phyloP scores from a whole-genome alignment of 1,140 invertebrate species.

The Euura saliciscinereae region DNA sequence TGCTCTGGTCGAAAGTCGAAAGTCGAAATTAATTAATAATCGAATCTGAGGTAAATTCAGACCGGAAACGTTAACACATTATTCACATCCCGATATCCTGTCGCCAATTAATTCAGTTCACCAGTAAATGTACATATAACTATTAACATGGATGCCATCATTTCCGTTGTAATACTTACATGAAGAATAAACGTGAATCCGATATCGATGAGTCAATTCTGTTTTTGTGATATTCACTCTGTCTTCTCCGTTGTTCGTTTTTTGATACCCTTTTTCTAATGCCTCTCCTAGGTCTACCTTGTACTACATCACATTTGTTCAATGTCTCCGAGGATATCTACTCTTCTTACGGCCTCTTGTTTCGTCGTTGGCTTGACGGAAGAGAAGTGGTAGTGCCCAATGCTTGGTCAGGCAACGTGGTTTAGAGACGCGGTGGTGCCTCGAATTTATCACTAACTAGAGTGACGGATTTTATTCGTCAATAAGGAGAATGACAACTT shows the following conservation, averaged over 20 bases:
- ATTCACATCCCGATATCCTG: neutral
- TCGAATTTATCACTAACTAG: neutral
- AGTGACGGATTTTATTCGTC: neutral
- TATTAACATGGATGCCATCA: neutral
- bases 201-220: neutral
- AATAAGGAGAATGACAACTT: neutral
- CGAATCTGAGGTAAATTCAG: too few relatives aligned
- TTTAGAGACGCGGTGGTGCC: neutral
- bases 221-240: neutral
- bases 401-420: neutral
- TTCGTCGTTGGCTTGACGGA: neutral
- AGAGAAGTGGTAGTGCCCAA: neutral
- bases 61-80: too few relatives aligned
- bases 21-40: neutral
- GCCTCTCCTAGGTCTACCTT: too few relatives aligned
- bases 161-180: neutral
- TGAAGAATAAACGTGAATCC: slow-evolving; percentile 1
- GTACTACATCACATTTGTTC: too few relatives aligned
- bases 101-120: neutral
- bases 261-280: too few relatives aligned
- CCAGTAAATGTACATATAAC: neutral
- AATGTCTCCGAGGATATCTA: neutral
- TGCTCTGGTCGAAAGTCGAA: too few relatives aligned
- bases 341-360: neutral
- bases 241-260: too few relatives aligned